Evolutionary conservation across 2,797 vertebrate genomes (phyloP).

Genomic region (Sphenodon punctatus): DNA sequence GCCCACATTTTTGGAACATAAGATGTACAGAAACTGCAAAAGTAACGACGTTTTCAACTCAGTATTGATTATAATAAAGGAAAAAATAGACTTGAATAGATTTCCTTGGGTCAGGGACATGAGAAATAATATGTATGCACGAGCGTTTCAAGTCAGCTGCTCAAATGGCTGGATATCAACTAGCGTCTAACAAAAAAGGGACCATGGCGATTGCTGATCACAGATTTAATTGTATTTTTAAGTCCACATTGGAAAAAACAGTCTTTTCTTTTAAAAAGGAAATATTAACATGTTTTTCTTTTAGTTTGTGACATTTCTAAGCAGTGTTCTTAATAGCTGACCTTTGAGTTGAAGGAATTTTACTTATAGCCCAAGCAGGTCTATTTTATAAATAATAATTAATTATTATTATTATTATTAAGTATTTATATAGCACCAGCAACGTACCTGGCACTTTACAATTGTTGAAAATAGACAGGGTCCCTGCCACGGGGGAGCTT

Average conservation of each 20-base stretch:
- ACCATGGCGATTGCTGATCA: not conserved
- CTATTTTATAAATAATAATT: too few species aligned
- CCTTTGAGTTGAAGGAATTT: not conserved
- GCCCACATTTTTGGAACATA: too few species aligned
- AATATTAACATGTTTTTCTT: not conserved
- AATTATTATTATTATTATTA: too few species aligned
- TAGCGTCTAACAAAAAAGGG: not conserved
- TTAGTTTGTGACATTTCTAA: not conserved
- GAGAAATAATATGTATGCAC: rapidly evolving
- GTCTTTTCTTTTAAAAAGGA: not conserved
- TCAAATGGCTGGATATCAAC: not conserved
- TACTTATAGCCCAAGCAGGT: not conserved
- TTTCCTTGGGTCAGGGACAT: too few species aligned
- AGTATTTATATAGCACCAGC: too few species aligned
- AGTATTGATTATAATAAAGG: too few species aligned
- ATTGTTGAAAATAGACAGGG: too few species aligned
- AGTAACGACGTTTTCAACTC: too few species aligned
- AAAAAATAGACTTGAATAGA: too few species aligned
- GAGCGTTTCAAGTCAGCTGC: not conserved
- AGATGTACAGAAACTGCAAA: too few species aligned
- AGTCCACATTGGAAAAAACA: not conserved
- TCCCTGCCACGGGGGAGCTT: too few species aligned
- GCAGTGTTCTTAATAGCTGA: not conserved
- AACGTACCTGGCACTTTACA: too few species aligned
- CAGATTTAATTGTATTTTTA: not conserved